Percentiles rank a stretch among this genome's conserved stretches.
phyloP scores from a whole-genome alignment of 2,888 invertebrate genomes.

The Tipula confusa region DNA sequence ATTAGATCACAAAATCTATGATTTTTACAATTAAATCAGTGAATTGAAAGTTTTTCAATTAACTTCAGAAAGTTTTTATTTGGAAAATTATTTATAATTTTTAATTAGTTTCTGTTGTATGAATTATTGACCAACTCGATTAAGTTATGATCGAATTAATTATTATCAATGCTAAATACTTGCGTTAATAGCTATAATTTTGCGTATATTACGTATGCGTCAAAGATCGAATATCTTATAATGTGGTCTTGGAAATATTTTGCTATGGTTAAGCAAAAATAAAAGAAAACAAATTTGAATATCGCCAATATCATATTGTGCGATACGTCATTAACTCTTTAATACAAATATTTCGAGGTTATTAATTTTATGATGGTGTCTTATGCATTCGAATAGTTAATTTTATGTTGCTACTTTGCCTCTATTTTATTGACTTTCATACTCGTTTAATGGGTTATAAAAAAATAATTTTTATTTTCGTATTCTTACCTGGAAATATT shows the following conservation, averaged over 20 bases:
- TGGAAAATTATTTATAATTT: neutral
- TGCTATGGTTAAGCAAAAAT: neutral
- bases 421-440: too few relatives aligned
- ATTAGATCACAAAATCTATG: slow-evolving; percentile 12
- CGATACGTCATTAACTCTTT: neutral
- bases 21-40: slow-evolving; percentile 7
- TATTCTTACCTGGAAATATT: neutral
- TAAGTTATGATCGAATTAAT: neutral
- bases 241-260: neutral
- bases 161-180: neutral
- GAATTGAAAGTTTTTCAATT: neutral
- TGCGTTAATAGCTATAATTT: neutral
- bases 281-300: neutral
- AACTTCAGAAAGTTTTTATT: neutral
- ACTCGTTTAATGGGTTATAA: neutral
- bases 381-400: neutral
- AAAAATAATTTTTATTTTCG: neutral
- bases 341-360: neutral
- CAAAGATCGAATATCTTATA: neutral
- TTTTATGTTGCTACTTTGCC: neutral
- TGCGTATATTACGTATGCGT: neutral
- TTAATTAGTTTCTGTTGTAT: neutral
- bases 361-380: neutral
- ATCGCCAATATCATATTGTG: neutral
- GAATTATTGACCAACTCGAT: neutral